These are phyloP conservation scores for Bufotes viridis DNA, from an alignment of 2,797 vertebrate genomes.

Conservation along the genomic window DNA sequence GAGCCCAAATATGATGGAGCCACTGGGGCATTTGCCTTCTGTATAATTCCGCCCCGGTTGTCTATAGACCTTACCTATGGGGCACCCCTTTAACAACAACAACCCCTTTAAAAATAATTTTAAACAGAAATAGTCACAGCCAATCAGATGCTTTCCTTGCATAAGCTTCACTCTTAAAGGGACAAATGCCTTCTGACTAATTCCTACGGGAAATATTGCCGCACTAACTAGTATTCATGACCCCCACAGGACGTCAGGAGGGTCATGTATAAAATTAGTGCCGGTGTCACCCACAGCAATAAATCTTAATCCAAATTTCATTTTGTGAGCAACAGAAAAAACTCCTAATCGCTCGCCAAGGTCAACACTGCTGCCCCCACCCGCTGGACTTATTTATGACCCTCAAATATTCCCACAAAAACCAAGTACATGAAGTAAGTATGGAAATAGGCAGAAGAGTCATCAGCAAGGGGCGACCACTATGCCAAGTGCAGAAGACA, in stretches of 20 bases:
- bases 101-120: neutral
- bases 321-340: neutral
- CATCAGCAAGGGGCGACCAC: rapidly evolving
- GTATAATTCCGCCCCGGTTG: too few relatives aligned
- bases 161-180: neutral
- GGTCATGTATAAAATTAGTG: neutral
- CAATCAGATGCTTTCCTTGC: neutral
- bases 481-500: neutral
- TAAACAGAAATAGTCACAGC: neutral
- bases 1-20: too few relatives aligned
- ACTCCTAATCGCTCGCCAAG: neutral
- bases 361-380: neutral
- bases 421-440: neutral
- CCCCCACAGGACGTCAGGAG: neutral
- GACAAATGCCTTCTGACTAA: neutral
- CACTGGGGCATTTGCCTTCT: too few relatives aligned
- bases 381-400: neutral
- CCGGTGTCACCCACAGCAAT: neutral
- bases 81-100: neutral
- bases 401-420: slow-evolving; percentile 12
- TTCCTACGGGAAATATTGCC: neutral
- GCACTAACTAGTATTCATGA: neutral
- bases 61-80: too few relatives aligned
- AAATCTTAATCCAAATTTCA: neutral
- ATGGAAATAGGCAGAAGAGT: neutral